Conservation (phyloP, 2,888 invertebrate species). For the Leptinotarsa juncta region DNA sequence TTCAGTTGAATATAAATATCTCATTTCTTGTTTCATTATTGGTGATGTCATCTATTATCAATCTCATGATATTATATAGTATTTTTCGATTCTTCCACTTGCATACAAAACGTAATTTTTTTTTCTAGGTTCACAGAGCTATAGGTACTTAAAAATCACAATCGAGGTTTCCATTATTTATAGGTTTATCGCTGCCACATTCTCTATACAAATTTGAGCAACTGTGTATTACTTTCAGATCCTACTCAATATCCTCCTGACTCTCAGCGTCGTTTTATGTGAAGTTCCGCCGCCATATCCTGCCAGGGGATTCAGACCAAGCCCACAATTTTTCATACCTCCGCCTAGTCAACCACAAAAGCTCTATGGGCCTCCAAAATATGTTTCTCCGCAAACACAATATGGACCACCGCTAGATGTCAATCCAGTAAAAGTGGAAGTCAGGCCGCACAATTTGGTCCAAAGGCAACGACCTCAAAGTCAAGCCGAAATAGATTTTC, state of each 20-base stretch:
- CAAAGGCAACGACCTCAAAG: conserved; percentile 10
- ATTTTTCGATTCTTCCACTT: no score
- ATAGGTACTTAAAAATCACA: no score
- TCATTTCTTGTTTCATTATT: no score
- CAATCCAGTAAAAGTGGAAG: background rate
- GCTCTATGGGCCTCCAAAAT: conserved; percentile 26
- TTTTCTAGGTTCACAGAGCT: no score
- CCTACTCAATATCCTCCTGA: conserved; percentile 33
- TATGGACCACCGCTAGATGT: conserved; percentile 26
- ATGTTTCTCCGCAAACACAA: conserved; percentile 29
- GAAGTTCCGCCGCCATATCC: conserved; percentile 49
- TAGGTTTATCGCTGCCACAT: background rate
- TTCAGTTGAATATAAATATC: no score
- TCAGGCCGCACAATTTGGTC: conserved; percentile 7
- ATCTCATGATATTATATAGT: no score
- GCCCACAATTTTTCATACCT: conserved; percentile 35
- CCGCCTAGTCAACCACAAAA: conserved; percentile 22
- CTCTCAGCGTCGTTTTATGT: conserved; percentile 28
- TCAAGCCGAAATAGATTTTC: background rate
- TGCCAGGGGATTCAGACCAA: conserved; percentile 43
- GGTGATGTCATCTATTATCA: no score
- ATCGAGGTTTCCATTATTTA: no score
- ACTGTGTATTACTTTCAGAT: conserved; percentile 32
- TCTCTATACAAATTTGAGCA: background rate
- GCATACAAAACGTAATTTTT: no score